Conservation (phyloP, 1,140 invertebrate genomes). For the Nylanderia fulva region DNA sequence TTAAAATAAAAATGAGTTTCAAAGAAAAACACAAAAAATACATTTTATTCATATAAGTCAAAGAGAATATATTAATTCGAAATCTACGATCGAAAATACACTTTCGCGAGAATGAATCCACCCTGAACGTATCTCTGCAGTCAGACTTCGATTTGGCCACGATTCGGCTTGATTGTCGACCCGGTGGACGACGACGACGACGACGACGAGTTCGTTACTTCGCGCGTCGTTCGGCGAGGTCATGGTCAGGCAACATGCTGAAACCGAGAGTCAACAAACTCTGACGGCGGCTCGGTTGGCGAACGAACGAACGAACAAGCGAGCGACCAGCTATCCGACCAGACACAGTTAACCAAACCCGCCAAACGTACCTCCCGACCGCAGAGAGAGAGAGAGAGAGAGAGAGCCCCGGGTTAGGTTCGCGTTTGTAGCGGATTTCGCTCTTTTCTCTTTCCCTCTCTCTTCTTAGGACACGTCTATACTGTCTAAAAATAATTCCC, state of each 20-base stretch:
- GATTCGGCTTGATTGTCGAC: no score
- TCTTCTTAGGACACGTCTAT: background rate
- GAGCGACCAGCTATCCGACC: constrained; percentile 52
- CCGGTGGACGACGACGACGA: constrained; percentile 8
- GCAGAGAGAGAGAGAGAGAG: no score
- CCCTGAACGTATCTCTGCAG: no score
- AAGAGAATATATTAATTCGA: background rate
- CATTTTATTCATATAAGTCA: no score
- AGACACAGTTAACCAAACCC: constrained; percentile 75
- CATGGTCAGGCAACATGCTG: constrained; percentile 84
- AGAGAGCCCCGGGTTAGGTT: no score
- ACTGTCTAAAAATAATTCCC: constrained; percentile 76
- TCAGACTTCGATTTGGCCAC: no score
- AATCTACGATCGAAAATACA: background rate
- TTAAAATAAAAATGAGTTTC: no score
- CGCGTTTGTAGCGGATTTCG: constrained; percentile 59
- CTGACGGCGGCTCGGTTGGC: constrained; percentile 67
- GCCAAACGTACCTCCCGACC: constrained; percentile 74
- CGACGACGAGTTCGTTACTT: constrained; percentile 74
- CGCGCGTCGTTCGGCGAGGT: constrained; percentile 84
- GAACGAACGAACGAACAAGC: constrained; percentile 43
- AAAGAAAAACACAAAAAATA: no score
- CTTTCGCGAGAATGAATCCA: background rate
- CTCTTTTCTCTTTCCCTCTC: background rate
- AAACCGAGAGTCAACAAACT: constrained; percentile 86